A percentile compares a stretch with the other conserved stretches of the same genome.
Conservation (phyloP, 2,113 vertebrate genomes). For the Pogonocichla stellata region DNA sequence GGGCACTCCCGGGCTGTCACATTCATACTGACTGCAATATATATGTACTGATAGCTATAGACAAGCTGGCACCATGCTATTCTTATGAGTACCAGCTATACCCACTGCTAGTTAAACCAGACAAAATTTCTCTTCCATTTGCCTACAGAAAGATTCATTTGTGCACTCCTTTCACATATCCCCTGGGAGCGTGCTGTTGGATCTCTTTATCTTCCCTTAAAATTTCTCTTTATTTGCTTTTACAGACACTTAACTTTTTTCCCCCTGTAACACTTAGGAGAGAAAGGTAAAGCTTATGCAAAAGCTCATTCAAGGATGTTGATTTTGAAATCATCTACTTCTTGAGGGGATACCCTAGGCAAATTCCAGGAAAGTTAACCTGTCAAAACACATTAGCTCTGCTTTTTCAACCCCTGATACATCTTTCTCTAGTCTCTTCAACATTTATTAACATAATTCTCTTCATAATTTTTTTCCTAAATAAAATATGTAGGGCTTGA, state of each 20-base stretch:
- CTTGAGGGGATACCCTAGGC: constrained; percentile 62
- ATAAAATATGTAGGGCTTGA: constrained; percentile 26
- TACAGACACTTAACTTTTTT: constrained; percentile 26
- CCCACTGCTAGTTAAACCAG: background rate
- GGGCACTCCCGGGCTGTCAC: constrained; percentile 26
- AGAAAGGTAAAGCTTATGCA: constrained; percentile 36
- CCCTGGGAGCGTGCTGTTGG: background rate
- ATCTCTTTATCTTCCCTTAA: constrained; percentile 27
- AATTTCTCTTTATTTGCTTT: constrained; percentile 45
- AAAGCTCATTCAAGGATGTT: constrained; percentile 36
- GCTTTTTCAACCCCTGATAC: constrained; percentile 5
- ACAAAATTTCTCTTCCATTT: constrained; percentile 8
- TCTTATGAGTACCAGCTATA: constrained; percentile 9
- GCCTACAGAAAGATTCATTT: background rate
- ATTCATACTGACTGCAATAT: background rate
- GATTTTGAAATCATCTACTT: constrained; percentile 45
- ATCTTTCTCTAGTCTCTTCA: constrained; percentile 33
- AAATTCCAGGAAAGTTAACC: constrained; percentile 22
- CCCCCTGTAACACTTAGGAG: constrained; percentile 17
- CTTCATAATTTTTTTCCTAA: background rate
- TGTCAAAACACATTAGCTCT: constrained; percentile 61
- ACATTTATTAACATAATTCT: constrained; percentile 29
- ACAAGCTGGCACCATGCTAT: constrained; percentile 34
- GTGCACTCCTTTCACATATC: background rate
- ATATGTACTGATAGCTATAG: constrained; percentile 33